Conservation (phyloP, 1,140 invertebrate genomes). For the Drosophila erecta region DNA sequence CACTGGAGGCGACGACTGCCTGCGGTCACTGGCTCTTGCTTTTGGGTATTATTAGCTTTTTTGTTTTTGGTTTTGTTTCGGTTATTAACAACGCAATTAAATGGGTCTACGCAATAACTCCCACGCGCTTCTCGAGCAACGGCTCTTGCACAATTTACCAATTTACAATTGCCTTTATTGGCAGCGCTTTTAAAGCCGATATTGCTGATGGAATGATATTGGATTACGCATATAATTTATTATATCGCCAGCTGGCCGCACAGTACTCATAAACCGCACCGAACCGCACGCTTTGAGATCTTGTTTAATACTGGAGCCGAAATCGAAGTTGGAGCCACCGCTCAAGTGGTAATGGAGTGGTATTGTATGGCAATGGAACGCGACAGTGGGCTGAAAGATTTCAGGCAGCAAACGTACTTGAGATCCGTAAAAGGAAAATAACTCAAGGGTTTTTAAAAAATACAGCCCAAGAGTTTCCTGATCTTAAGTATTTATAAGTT, state of each 20-base stretch:
- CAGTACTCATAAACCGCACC: conserved; percentile 22
- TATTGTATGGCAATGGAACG: conserved; percentile 36
- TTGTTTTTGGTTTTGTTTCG: conserved; percentile 12
- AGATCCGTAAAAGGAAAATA: too few species aligned
- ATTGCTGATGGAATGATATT: conserved; percentile 34
- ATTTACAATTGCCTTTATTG: conserved; percentile 34
- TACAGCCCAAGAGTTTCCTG: too few species aligned
- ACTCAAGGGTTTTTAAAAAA: too few species aligned
- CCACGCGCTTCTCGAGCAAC: conserved; percentile 53
- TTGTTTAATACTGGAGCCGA: conserved; percentile 75
- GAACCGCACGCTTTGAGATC: conserved; percentile 73
- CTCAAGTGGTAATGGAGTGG: conserved; percentile 51
- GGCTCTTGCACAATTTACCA: conserved; percentile 40
- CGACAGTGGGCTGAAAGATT: conserved; percentile 10
- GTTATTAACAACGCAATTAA: conserved; percentile 68
- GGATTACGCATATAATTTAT: conserved; percentile 35
- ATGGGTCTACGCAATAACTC: conserved; percentile 53
- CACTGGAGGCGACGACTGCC: conserved; percentile 52
- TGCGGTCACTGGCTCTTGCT: conserved; percentile 67
- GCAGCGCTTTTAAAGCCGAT: conserved; percentile 12
- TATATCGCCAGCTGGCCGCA: conserved; percentile 1
- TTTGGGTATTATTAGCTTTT: conserved; percentile 27
- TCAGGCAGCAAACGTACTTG: background rate
- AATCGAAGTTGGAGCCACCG: conserved; percentile 59
- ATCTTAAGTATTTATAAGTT: too few species aligned